A percentile compares a stretch with the other conserved stretches of the same genome.
These are phyloP conservation scores for Epistrophe grossulariae DNA, from an alignment of 2,888 invertebrate species.

Conservation along the genomic window DNA sequence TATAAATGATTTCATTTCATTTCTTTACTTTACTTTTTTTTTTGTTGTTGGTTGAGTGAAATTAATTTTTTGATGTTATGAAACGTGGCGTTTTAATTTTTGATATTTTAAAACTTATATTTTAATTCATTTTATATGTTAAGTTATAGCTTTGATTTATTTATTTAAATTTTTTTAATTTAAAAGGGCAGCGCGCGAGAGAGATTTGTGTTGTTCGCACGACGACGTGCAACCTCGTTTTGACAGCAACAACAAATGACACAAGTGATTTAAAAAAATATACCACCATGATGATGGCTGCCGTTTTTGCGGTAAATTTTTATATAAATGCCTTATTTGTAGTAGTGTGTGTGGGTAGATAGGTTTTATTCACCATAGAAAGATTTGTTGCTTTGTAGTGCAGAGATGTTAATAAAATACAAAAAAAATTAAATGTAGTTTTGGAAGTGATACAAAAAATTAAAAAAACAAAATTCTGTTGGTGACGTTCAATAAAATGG, in stretches of 20 bases:
- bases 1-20: slow-evolving; percentile 25
- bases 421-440: not conserved
- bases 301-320: slow-evolving; percentile 30
- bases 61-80: slow-evolving; percentile 15
- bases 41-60: slow-evolving; percentile 7
- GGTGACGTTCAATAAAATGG: too few species aligned
- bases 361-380: slow-evolving; percentile 24
- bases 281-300: slow-evolving; percentile 62
- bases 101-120: slow-evolving; percentile 26
- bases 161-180: slow-evolving; percentile 6
- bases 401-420: not conserved
- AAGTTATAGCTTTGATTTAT: slow-evolving; percentile 7
- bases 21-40: not conserved
- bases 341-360: not conserved
- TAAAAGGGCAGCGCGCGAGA: slow-evolving; percentile 66
- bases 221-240: slow-evolving; percentile 74
- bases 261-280: slow-evolving; percentile 51
- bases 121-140: slow-evolving; percentile 59
- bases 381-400: slow-evolving; percentile 48
- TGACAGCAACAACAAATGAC: slow-evolving; percentile 76
- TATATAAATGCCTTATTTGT: not conserved
- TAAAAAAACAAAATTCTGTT: too few species aligned
- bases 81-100: slow-evolving; percentile 16
- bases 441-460: not conserved
- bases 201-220: slow-evolving; percentile 64